These are phyloP conservation scores for Pristionchus exspectatus DNA, from an alignment of 2,888 invertebrate species.

Conservation along the genomic window DNA sequence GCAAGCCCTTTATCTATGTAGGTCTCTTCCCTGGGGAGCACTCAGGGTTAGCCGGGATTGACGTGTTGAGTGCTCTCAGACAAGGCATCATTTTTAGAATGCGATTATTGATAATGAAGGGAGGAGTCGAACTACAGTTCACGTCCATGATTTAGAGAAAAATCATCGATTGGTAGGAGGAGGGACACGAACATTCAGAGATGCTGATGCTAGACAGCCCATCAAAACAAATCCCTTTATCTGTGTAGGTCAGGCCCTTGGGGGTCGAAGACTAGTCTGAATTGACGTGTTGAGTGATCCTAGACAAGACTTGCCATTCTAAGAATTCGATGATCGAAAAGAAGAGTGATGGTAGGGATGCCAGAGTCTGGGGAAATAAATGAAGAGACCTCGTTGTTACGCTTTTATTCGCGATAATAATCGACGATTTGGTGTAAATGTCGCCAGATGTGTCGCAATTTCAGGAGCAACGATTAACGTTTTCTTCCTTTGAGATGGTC, in stretches of 20 bases:
- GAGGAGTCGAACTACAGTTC: background rate
- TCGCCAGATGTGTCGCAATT: background rate
- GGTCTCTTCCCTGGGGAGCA: background rate
- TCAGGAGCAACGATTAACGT: background rate
- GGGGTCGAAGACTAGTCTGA: background rate
- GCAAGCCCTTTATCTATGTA: constrained; percentile 38
- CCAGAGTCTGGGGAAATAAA: background rate
- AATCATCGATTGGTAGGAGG: too few species aligned
- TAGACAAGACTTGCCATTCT: background rate
- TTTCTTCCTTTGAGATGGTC: background rate
- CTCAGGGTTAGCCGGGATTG: background rate
- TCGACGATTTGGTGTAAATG: background rate
- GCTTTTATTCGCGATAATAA: background rate
- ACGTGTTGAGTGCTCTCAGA: background rate
- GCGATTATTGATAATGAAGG: background rate
- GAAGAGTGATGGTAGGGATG: background rate
- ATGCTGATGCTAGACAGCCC: too few species aligned
- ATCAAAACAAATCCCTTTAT: background rate
- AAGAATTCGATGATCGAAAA: background rate
- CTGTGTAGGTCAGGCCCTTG: background rate
- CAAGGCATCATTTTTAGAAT: background rate
- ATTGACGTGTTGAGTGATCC: constrained; percentile 2
- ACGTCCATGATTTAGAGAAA: too few species aligned
- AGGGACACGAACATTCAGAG: too few species aligned
- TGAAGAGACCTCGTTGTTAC: background rate